Evolutionary conservation across 2,113 vertebrate species (phyloP).

Genomic region (Odontesthes bonariensis): DNA sequence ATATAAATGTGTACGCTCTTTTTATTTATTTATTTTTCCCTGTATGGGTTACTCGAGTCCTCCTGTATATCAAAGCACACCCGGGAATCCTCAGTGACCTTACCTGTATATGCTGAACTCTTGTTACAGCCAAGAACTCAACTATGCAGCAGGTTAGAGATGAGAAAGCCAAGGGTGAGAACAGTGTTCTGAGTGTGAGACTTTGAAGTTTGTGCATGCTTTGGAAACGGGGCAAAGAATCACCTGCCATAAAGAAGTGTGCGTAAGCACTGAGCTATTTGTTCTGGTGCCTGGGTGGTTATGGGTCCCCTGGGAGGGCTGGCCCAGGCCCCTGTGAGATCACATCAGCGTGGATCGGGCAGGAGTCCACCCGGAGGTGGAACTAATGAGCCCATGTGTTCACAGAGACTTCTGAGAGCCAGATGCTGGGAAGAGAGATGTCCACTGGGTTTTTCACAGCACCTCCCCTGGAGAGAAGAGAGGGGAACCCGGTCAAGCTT

Average conservation of each 20-base stretch:
- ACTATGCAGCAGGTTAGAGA: slow-evolving; percentile 61
- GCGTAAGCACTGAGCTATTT: slow-evolving; percentile 79
- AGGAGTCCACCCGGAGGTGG: slow-evolving; percentile 77
- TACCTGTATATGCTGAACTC: slow-evolving; percentile 31
- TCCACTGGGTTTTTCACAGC: slow-evolving; percentile 69
- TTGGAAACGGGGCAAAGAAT: slow-evolving; percentile 71
- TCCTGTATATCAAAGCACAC: slow-evolving; percentile 51
- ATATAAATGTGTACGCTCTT: too few relatives aligned
- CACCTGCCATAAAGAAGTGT: slow-evolving; percentile 78
- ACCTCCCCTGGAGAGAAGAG: slow-evolving; percentile 60
- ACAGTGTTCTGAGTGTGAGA: slow-evolving; percentile 39
- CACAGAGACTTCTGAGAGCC: slow-evolving; percentile 79
- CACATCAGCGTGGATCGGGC: slow-evolving; percentile 71
- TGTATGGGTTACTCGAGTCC: background rate
- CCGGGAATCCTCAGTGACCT: slow-evolving; percentile 39
- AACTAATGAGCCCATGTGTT: slow-evolving; percentile 85
- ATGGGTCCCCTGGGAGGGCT: slow-evolving; percentile 76
- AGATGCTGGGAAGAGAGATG: slow-evolving; percentile 77
- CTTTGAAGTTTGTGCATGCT: slow-evolving; percentile 70
- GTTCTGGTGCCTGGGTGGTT: slow-evolving; percentile 82
- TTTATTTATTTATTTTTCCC: background rate
- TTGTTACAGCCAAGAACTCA: slow-evolving; percentile 43
- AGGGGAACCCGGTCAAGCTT: slow-evolving; percentile 42
- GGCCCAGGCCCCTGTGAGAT: slow-evolving; percentile 78
- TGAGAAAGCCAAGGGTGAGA: slow-evolving; percentile 63